Evolutionary conservation across 2,797 vertebrate genomes (phyloP).

Genomic region (Silurus lanzhouensis): DNA sequence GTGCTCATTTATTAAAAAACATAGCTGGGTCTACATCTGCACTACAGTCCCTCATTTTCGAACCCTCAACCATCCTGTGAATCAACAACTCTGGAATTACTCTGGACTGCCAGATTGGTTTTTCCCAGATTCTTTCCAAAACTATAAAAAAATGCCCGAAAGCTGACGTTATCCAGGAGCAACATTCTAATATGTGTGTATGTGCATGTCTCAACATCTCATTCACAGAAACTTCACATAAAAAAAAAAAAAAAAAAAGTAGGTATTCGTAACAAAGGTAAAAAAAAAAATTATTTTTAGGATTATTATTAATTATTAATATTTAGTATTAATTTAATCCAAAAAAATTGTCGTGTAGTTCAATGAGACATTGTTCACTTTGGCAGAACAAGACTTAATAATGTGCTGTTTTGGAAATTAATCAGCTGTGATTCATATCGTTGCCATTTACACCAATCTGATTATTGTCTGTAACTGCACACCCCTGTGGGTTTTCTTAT

Average conservation of each 20-base stretch:
- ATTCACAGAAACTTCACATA: not conserved
- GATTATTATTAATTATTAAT: no score
- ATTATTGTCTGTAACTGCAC: not conserved
- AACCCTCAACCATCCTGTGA: not conserved
- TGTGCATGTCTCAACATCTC: not conserved
- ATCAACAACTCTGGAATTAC: not conserved
- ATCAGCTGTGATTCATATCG: not conserved
- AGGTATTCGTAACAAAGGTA: no score
- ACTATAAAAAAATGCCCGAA: not conserved
- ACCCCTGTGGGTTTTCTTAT: not conserved
- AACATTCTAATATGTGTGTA: not conserved
- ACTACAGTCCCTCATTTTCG: not conserved
- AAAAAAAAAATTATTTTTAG: no score
- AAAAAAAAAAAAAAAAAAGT: no score
- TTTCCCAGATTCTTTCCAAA: not conserved
- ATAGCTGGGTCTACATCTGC: not conserved
- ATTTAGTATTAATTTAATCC: no score
- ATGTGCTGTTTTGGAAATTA: no score
- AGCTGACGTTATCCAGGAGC: not conserved
- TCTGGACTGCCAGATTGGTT: not conserved
- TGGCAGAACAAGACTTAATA: no score
- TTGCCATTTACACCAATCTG: not conserved
- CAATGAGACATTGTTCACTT: no score
- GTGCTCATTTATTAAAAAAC: not conserved
- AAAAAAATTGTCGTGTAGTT: no score